phyloP scores from a whole-genome alignment of 2,113 vertebrate species.

The Marcusenius ussheri region DNA sequence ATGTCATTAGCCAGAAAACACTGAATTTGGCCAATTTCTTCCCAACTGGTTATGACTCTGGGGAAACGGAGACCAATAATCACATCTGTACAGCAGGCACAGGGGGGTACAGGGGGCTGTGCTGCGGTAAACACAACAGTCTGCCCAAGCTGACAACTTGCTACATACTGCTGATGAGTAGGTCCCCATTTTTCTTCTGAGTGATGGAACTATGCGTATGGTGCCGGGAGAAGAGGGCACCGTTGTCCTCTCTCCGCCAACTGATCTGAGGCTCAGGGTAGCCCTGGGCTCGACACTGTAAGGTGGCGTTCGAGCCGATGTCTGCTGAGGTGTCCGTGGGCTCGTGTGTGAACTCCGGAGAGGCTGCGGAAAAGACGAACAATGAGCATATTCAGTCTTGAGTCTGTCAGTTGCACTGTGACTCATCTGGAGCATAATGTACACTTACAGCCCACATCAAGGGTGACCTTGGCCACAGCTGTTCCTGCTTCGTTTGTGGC shows the following conservation, averaged over 20 bases:
- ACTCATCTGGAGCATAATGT: background rate
- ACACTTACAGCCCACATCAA: conserved; percentile 87
- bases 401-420: background rate
- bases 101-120: background rate
- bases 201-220: conserved; percentile 58
- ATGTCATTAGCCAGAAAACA: background rate
- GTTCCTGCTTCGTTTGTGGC: conserved; percentile 79
- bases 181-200: conserved; percentile 64
- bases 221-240: conserved; percentile 60
- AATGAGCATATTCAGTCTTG: background rate
- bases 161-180: conserved; percentile 73
- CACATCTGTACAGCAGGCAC: background rate
- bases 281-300: conserved; percentile 72
- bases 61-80: background rate
- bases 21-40: background rate
- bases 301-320: conserved; percentile 77
- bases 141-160: background rate
- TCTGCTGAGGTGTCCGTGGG: conserved; percentile 69
- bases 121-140: background rate
- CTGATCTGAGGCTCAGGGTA: conserved; percentile 77
- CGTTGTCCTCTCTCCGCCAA: conserved; percentile 71
- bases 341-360: conserved; percentile 73
- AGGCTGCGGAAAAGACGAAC: conserved; percentile 53
- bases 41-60: background rate
- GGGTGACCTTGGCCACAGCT: conserved; percentile 71